phyloP scores from a whole-genome alignment of 1,140 invertebrate genomes.

The Neodiprion pinetum region DNA sequence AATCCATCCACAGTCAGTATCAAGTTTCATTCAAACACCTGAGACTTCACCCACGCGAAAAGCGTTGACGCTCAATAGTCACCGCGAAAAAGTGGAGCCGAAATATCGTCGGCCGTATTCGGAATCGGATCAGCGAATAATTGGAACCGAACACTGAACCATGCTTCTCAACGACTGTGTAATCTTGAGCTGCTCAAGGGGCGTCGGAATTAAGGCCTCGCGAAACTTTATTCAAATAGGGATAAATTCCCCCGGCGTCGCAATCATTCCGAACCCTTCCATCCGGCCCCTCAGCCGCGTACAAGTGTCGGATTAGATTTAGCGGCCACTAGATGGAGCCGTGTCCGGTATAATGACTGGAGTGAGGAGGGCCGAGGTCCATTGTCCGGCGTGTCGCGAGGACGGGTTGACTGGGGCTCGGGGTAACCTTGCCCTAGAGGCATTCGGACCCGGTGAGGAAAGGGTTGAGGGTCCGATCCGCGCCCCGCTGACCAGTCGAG shows the following conservation, averaged over 20 bases:
- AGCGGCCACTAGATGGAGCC: constrained; percentile 32
- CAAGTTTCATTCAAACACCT: too few relatives aligned
- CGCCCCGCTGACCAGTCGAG: not conserved
- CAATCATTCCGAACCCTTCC: constrained; percentile 26
- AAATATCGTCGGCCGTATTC: too few relatives aligned
- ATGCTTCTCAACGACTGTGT: too few relatives aligned
- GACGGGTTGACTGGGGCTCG: constrained; percentile 24
- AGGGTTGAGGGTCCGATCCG: not conserved
- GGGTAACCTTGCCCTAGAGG: constrained; percentile 38
- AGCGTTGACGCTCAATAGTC: too few relatives aligned
- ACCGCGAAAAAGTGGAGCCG: too few relatives aligned
- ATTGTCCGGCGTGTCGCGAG: constrained; percentile 30
- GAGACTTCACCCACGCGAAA: too few relatives aligned
- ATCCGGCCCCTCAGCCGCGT: constrained; percentile 26
- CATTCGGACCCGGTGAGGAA: constrained; percentile 28
- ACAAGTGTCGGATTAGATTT: constrained; percentile 46
- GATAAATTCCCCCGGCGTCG: not conserved
- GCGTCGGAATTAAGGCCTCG: not conserved
- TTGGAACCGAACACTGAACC: too few relatives aligned
- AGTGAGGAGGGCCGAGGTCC: constrained; percentile 19
- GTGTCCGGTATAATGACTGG: constrained; percentile 43
- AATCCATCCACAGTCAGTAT: too few relatives aligned
- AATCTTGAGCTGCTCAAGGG: too few relatives aligned
- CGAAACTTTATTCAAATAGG: constrained; percentile 10
- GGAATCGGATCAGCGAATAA: too few relatives aligned